Base-by-base conservation (phyloP, 2,888 invertebrate species). In the Pachydiplax longipennis region DNA sequence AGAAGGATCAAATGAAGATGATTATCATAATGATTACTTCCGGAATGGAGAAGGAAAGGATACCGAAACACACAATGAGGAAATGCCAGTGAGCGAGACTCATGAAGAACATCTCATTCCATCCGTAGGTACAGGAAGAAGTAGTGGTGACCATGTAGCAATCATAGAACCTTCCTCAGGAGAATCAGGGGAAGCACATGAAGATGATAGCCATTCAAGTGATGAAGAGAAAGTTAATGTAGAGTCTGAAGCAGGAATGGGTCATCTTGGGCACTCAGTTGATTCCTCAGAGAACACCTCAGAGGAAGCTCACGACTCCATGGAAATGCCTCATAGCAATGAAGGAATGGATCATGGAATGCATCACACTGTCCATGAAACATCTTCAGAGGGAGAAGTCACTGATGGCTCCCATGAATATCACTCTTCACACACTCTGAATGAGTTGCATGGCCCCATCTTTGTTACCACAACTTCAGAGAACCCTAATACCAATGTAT, bases 91-190 rank as follows among this genome's bases (percentile, higher is more conserved):
- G 25, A 31, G 12, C 12, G 73, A 73, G 2, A 31, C 31, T 18
- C 25, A 73, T 6, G 73, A 73, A 13, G 73, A 73, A 73, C 73
- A 73, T 31, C 73, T 73, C 31, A 73, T 73, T 73, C 31, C 87
- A 87, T 87, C 61, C 1, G 87, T 87, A 37, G 87, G 87, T 8
- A 87, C 87, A 0, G 87, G 87, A n/a, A 61, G 87, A 22, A 87
- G 87, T 18, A 40, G 65, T n/a, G 65, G 61, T 31, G 87, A 65
- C 22, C 58, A 87, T 2, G 8, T 31, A 18, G 13, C 22, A 12
- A 10, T 25, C 15, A 15, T 25, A 18, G 31, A 31, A 25, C 65
- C 31, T 58, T 31, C 35, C 5, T n/a, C 37, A 58, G 87, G 22
- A 35, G 87, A 61, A 61, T n/a, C 18, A 31, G 25, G 73, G n/a